These are phyloP conservation scores for Elephas maximus DNA, from an alignment of 2,113 vertebrate species.

Conservation along the genomic window DNA sequence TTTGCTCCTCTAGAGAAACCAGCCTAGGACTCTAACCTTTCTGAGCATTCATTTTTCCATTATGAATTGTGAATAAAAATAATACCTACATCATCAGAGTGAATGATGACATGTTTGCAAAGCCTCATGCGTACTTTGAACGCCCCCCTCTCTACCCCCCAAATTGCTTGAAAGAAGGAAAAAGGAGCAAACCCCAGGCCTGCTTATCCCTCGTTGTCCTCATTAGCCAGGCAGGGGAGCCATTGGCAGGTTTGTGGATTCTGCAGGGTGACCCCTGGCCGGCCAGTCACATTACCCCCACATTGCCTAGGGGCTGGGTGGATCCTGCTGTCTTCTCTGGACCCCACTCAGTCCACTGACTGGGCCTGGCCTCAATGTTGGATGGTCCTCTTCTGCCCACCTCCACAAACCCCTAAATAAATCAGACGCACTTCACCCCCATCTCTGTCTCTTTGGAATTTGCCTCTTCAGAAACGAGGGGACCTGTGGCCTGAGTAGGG, in stretches of 20 bases:
- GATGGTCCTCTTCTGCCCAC: neutral
- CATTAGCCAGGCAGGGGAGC: neutral
- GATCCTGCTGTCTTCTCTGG: neutral
- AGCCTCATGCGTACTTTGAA: neutral
- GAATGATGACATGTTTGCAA: neutral
- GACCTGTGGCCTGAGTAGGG: neutral
- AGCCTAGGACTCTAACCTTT: neutral
- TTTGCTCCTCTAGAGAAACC: too few species aligned
- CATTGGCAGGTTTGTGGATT: neutral
- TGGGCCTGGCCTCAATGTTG: neutral
- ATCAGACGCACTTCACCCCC: neutral
- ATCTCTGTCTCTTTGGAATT: neutral
- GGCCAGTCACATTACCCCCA: too few species aligned
- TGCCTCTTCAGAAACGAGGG: neutral
- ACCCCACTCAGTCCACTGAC: neutral
- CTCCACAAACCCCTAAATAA: neutral
- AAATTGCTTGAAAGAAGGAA: neutral
- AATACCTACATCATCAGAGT: neutral
- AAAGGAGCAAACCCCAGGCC: neutral
- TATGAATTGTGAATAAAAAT: conserved; percentile 12
- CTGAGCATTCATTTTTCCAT: neutral
- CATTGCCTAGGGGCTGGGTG: neutral
- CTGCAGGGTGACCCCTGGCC: neutral
- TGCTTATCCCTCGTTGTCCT: neutral
- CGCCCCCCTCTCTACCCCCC: neutral